Conservation (phyloP, 2,888 invertebrate genomes). For the Chrysolina oricalcia region DNA sequence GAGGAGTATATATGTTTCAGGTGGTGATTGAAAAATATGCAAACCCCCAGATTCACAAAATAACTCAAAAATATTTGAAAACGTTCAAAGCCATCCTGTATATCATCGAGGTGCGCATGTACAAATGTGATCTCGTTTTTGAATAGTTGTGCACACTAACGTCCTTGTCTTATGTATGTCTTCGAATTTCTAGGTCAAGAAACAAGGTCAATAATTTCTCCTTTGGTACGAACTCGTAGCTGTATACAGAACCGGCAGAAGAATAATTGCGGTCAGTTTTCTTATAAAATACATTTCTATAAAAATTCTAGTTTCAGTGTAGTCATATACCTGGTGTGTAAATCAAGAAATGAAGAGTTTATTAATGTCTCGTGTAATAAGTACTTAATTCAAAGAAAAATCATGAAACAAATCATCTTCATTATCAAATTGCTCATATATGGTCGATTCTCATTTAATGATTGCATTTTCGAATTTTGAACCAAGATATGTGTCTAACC, state of each 20-base stretch:
- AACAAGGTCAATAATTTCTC: constrained; percentile 74
- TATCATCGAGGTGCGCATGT: constrained; percentile 54
- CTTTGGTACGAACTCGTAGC: constrained; percentile 57
- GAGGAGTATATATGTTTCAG: no score
- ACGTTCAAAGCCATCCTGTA: constrained; percentile 25
- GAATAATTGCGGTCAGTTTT: constrained; percentile 1
- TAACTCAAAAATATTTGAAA: not conserved
- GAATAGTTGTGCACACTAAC: constrained; percentile 55
- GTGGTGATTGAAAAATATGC: no score
- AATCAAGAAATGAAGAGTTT: no score
- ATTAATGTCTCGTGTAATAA: no score
- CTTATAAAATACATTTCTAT: not conserved
- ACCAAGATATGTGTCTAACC: no score
- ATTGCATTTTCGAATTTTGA: no score
- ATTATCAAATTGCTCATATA: no score
- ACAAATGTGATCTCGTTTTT: constrained; percentile 63
- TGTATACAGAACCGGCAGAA: constrained; percentile 37
- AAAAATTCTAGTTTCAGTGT: not conserved
- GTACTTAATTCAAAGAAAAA: no score
- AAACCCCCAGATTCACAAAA: no score
- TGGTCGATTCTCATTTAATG: no score
- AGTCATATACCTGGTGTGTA: not conserved
- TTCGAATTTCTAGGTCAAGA: constrained; percentile 73
- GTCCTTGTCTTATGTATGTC: constrained; percentile 71
- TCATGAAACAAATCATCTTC: no score